Evolutionary conservation across 2,888 invertebrate species (phyloP), one percentile per base, ranked within the genome.

Genomic region (Scaptomyza flava): DNA sequence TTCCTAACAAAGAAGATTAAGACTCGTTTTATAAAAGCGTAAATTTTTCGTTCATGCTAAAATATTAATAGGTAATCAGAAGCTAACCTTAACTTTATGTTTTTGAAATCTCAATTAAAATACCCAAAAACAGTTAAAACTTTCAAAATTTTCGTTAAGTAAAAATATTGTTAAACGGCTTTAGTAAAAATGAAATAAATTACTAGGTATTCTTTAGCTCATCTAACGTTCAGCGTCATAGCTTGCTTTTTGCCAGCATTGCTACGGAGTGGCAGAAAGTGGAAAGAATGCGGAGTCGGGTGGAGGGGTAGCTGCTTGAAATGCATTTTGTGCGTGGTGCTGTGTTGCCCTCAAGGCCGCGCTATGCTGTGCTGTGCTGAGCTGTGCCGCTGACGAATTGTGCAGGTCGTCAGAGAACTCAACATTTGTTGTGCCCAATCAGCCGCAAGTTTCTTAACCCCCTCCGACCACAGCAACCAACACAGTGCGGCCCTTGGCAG

Each of bases 271-370:
- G 7, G 4, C 34, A 34, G 30, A 17, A 14, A 14, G 23, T 34
- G 38, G 23, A 6, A 34, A 9, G 27, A 17, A 2, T 3, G 54
- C 8, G n/a, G 41, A 17, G 27, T 51, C 27, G 27, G 6, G 27
- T 5, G 27, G 31, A 6, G 12, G 52, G 20, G 27, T 43, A 17
- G 38, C 20, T 34, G 52, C 67, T 61, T 59, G 51, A 52, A 72
- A 64, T 73, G 84, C 72, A 83, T 77, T 80, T 80, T 82, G 77
- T 73, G 73, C 73, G 74, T 59, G 64, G 54, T 70, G 47, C 48
- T 53, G 41, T 71, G 27, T 71, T 86, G 81, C 73, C 82, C 81
- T 76, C 87, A 82, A 87, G 82, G 82, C 82, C 81, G 59, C 61
- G 59, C 69, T 57, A 17, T 23, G 23, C 27, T 5, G 27, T 27